Evolutionary conservation across 2,888 invertebrate species (phyloP).

Genomic region (Chrysolina oricalcia): DNA sequence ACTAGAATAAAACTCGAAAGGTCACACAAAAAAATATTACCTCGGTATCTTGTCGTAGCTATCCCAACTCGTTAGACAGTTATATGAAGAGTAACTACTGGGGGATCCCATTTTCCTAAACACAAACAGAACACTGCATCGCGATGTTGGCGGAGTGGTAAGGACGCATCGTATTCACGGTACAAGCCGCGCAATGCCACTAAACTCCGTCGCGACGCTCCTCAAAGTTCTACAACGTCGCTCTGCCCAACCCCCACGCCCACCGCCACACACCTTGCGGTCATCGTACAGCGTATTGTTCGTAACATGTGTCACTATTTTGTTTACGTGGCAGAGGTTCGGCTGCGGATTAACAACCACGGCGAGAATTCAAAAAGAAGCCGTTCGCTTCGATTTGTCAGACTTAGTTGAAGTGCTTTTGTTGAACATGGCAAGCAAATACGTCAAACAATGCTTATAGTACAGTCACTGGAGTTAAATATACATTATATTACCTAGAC

Average conservation of each 20-base stretch:
- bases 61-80: conserved; percentile 92
- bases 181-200: conserved; percentile 66
- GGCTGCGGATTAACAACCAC: background rate
- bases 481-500: too few relatives aligned
- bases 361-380: too few relatives aligned
- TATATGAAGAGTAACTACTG: conserved; percentile 91
- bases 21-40: conserved; percentile 71
- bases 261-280: conserved; percentile 12
- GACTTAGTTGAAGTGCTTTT: background rate
- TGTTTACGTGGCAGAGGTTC: background rate
- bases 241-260: conserved; percentile 17
- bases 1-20: background rate
- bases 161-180: conserved; percentile 55
- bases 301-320: background rate
- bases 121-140: conserved; percentile 43
- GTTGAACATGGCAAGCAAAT: too few relatives aligned
- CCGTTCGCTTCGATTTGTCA: too few relatives aligned
- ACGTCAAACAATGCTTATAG: too few relatives aligned
- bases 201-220: conserved; percentile 50
- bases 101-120: conserved; percentile 76
- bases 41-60: conserved; percentile 93
- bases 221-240: conserved; percentile 17
- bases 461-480: too few relatives aligned
- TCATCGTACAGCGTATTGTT: conserved; percentile 8
- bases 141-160: conserved; percentile 26